Evolutionary conservation across 2,113 vertebrate species (phyloP), one percentile per base, ranked within the genome.

Genomic region (Nycticorax nycticorax): DNA sequence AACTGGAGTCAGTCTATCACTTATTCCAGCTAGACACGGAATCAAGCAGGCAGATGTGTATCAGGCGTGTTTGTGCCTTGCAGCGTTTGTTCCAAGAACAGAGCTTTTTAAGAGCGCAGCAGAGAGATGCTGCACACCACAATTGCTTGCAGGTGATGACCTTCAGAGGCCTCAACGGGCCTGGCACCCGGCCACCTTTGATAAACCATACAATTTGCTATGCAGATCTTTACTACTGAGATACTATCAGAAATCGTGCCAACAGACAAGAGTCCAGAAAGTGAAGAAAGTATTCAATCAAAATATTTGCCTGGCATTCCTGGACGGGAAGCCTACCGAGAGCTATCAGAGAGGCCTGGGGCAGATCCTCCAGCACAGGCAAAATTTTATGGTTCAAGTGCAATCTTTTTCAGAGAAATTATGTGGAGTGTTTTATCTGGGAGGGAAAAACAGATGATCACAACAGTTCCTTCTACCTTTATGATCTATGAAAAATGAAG

Each of bases 401-500:
- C 48, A 86, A 26, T 67, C 47, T 71, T 41, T 80, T 95, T 80
- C 68, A 81, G 64, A 82, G 82, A 88, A 93, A 77, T 86, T 67
- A 41, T 6, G 13, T 62, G 39, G 55, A 87, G 26, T 56, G 35
- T 72, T 95, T 86, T 77, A 71, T 83, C 59, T 81, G 47, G 20
- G 60, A 91, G 73, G n/a, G 59, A 47, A 93, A 75, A 96, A 47
- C 10, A 93, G 59, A 73, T 59, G 23, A 84, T 60, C 67, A 80
- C 64, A 95, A 92, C 37, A 63, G 50, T 67, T 26, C 37, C 50
- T 91, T 92, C 60, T 77, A 47, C 79, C 76, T 86, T 89, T 83
- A 62, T 9, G 8, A 80, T n/a, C 82, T 63, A 59, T 80, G 68
- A 93, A 93, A 95, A 90, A 90, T 48, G 28, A 87, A 92, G 41